These are phyloP conservation scores for Metalampra italica DNA, from an alignment of 2,888 invertebrate genomes.

Conservation along the genomic window DNA sequence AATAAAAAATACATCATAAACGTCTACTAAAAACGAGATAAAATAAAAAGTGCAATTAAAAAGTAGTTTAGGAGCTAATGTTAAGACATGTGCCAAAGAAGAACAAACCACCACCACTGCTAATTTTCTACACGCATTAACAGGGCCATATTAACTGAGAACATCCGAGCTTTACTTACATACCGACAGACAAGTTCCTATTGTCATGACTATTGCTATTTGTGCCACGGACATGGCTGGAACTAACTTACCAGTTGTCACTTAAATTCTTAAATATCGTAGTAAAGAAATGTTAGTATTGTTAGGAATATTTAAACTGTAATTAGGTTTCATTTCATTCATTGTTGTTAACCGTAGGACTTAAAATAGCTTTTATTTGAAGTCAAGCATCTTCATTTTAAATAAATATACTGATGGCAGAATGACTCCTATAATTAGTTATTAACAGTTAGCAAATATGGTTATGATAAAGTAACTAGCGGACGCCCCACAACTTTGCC, in stretches of 20 bases:
- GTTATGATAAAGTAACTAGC: too few relatives aligned
- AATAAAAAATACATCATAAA: constrained; percentile 26
- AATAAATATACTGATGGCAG: neutral
- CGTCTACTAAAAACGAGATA: constrained; percentile 19
- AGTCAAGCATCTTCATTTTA: neutral
- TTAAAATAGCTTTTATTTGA: neutral
- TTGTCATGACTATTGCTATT: constrained; percentile 40
- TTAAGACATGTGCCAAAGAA: constrained; percentile 56
- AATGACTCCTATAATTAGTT: too few relatives aligned
- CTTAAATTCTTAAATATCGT: constrained; percentile 43
- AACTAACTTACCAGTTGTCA: constrained; percentile 35
- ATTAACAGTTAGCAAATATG: too few relatives aligned
- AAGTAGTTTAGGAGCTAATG: constrained; percentile 43
- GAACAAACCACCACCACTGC: constrained; percentile 44
- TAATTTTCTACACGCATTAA: constrained; percentile 60
- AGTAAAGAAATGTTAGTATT: constrained; percentile 32
- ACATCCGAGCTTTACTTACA: constrained; percentile 36
- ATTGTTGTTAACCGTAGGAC: neutral
- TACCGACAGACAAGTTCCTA: constrained; percentile 45
- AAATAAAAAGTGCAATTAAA: constrained; percentile 26
- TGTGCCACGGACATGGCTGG: constrained; percentile 44
- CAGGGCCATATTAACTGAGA: constrained; percentile 45
- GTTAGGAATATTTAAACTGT: neutral
- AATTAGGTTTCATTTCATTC: neutral
- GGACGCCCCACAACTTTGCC: too few relatives aligned